Evolutionary conservation across 92 coral and sea anemone species (phyloP).

Genomic region (Pocillopora meandrina): DNA sequence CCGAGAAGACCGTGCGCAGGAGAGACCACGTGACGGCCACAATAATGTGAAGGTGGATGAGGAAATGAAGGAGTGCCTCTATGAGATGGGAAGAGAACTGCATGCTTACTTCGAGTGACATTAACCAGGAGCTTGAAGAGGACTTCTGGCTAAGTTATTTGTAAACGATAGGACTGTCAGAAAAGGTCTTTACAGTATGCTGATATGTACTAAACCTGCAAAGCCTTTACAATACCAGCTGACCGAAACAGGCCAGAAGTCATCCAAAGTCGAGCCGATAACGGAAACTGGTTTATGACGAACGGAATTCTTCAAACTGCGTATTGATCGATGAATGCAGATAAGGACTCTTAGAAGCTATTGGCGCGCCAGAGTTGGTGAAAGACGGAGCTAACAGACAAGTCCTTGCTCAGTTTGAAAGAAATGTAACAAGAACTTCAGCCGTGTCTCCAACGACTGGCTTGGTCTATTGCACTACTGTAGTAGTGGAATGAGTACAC

Average conservation of each 20-base stretch:
- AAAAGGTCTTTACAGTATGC: constrained; percentile 43
- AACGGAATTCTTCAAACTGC: constrained; percentile 18
- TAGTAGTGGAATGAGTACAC: constrained; percentile 54
- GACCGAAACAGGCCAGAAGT: constrained; percentile 53
- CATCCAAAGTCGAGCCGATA: constrained; percentile 22
- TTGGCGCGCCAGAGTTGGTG: constrained; percentile 57
- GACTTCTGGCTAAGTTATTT: constrained; percentile 44
- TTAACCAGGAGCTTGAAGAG: constrained; percentile 36
- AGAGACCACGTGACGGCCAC: constrained; percentile 44
- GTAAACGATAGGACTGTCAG: constrained; percentile 45
- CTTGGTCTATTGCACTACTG: constrained; percentile 36
- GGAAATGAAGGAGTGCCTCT: constrained; percentile 63
- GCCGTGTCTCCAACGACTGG: constrained; percentile 49
- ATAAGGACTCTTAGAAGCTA: constrained; percentile 41
- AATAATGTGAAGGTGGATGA: constrained; percentile 61
- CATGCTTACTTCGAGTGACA: constrained; percentile 32
- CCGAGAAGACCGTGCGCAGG: constrained; percentile 37
- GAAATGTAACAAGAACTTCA: constrained; percentile 35
- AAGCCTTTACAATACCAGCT: constrained; percentile 28
- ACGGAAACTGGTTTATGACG: constrained; percentile 27
- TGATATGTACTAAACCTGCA: constrained; percentile 38
- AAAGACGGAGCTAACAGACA: neutral
- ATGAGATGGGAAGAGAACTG: constrained; percentile 42
- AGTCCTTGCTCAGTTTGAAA: constrained; percentile 47
- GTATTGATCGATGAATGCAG: constrained; percentile 42